Evolutionary conservation across 2,888 invertebrate species (phyloP).

Genomic region (Melanchra persicariae): DNA sequence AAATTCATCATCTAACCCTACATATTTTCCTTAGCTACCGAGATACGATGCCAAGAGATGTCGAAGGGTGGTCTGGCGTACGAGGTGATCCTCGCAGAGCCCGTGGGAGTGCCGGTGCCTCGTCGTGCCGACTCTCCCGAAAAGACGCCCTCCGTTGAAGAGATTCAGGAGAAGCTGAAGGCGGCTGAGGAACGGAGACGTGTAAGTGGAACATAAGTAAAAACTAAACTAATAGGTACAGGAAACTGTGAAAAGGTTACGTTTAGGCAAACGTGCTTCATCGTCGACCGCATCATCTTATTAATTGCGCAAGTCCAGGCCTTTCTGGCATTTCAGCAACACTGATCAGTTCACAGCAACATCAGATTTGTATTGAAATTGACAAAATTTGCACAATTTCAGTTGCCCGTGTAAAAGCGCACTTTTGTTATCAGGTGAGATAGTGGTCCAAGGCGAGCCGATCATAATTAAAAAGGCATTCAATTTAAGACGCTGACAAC

Average conservation of each 20-base stretch:
- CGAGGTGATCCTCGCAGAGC: slow-evolving; percentile 97
- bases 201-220: slow-evolving; percentile 89
- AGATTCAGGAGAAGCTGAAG: slow-evolving; percentile 97
- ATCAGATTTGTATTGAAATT: too few species aligned
- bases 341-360: too few species aligned
- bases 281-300: too few species aligned
- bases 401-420: too few species aligned
- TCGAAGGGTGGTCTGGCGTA: slow-evolving; percentile 97
- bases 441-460: too few species aligned
- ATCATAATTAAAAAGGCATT: too few species aligned
- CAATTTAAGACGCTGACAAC: too few species aligned
- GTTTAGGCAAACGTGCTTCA: not conserved
- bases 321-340: too few species aligned
- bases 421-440: too few species aligned
- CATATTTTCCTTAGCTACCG: slow-evolving; percentile 92
- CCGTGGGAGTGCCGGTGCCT: slow-evolving; percentile 92
- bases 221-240: too few species aligned
- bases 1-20: not conserved
- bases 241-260: not conserved
- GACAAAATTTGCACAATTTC: too few species aligned
- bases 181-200: slow-evolving; percentile 98
- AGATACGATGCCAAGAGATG: slow-evolving; percentile 98
- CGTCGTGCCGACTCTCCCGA: slow-evolving; percentile 93
- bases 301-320: too few species aligned
- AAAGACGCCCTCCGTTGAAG: slow-evolving; percentile 95